A percentile compares a stretch with the other conserved stretches of the same genome.
Conservation (phyloP, 2,113 vertebrate genomes). For the Aramus guarauna region DNA sequence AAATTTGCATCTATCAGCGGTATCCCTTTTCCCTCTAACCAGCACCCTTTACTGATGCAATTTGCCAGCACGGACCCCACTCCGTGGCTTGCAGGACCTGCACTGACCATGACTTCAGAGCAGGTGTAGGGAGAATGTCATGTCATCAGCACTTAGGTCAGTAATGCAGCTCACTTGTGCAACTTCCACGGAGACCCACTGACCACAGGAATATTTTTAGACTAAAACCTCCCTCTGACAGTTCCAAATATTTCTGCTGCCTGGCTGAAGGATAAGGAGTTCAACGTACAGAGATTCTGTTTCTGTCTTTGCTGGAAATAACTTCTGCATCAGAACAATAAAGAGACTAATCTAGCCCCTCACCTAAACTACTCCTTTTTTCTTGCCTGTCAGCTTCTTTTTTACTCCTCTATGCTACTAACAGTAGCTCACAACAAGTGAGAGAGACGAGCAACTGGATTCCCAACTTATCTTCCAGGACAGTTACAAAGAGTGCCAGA, state of each 20-base stretch:
- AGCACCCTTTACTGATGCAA: background rate
- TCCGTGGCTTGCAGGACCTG: background rate
- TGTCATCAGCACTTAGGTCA: background rate
- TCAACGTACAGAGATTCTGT: background rate
- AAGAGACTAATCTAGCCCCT: background rate
- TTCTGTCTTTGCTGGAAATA: background rate
- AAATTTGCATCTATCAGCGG: fast-evolving
- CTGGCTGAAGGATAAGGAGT: background rate
- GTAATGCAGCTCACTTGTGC: background rate
- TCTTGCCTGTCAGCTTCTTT: background rate
- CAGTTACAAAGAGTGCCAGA: background rate
- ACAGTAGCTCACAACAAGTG: background rate
- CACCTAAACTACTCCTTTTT: background rate
- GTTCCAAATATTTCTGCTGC: background rate
- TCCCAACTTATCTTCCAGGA: background rate
- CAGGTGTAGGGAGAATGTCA: background rate
- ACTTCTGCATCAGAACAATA: background rate
- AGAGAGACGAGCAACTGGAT: background rate
- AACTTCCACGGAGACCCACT: background rate
- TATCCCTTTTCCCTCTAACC: background rate
- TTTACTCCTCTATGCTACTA: background rate
- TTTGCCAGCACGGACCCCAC: background rate
- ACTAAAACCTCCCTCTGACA: background rate
- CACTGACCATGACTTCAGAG: background rate
- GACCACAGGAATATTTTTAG: background rate